Percentiles rank a stretch among this genome's conserved stretches.
Conservation (phyloP, 2,888 invertebrate genomes). For the Buathra laborator region DNA sequence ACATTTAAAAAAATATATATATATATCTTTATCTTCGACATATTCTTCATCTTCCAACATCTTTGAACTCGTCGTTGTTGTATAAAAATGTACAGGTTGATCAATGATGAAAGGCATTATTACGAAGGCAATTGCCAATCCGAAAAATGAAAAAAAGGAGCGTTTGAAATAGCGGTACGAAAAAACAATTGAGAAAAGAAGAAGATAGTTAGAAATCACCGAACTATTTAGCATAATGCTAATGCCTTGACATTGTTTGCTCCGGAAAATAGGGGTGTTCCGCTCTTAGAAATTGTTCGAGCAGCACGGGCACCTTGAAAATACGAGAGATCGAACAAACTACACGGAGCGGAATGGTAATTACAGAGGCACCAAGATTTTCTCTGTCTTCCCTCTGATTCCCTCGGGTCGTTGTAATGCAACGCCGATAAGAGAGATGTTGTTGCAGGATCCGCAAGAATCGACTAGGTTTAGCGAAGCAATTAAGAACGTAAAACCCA, state of each 20-base stretch:
- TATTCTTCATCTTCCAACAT: background rate
- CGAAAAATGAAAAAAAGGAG: background rate
- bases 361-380: constrained; percentile 25
- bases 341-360: constrained; percentile 30
- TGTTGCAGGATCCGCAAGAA: constrained; percentile 51
- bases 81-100: background rate
- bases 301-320: background rate
- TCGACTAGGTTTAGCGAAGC: constrained; percentile 55
- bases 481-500: constrained; percentile 54
- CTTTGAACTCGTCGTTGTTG: too few relatives aligned
- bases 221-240: constrained; percentile 5
- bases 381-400: background rate
- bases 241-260: background rate
- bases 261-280: background rate
- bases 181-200: background rate
- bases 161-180: background rate
- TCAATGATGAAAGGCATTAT: background rate
- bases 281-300: background rate
- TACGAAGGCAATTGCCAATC: too few relatives aligned
- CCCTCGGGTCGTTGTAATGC: constrained; percentile 24
- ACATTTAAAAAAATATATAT: background rate
- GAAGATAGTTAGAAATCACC: background rate
- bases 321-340: constrained; percentile 13
- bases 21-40: background rate
- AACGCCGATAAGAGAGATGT: constrained; percentile 45